These are phyloP conservation scores for Stegodyphus dumicola DNA, from an alignment of 1,140 invertebrate genomes.

Conservation along the genomic window DNA sequence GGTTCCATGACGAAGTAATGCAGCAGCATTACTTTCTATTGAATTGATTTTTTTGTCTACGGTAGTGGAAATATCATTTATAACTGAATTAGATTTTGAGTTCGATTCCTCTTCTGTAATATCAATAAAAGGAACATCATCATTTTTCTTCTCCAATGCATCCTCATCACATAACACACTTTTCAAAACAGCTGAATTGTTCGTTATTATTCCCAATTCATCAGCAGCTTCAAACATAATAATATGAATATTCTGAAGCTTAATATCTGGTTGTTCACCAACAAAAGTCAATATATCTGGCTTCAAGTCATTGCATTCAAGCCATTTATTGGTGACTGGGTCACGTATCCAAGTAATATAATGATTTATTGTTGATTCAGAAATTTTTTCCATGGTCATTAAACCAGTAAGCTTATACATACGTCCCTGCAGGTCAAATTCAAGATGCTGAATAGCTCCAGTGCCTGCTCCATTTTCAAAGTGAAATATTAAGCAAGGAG, in stretches of 20 bases:
- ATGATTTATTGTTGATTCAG: constrained; percentile 5
- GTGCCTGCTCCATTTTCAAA: constrained; percentile 46
- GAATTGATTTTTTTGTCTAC: too few species aligned
- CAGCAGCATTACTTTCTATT: too few species aligned
- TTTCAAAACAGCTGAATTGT: background rate
- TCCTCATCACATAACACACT: too few species aligned
- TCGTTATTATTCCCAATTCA: constrained; percentile 6
- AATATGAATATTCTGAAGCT: constrained; percentile 3
- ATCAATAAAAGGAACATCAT: too few species aligned
- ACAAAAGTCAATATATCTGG: constrained; percentile 1
- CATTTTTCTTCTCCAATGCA: too few species aligned
- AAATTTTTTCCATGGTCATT: constrained; percentile 6
- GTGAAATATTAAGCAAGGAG: constrained; percentile 34
- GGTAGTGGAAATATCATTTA: too few species aligned
- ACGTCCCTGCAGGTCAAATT: constrained; percentile 14
- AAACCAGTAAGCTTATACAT: constrained; percentile 28
- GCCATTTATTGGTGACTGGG: background rate
- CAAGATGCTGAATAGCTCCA: background rate
- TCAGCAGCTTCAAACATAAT: constrained; percentile 29
- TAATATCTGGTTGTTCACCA: background rate
- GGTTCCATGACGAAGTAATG: too few species aligned
- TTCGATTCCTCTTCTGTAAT: too few species aligned
- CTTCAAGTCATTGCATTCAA: constrained; percentile 37
- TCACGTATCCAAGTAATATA: constrained; percentile 43
- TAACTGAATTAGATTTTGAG: too few species aligned